Conservation (phyloP, 2,888 invertebrate species). For the Stenoptilia bipunctidactyla region DNA sequence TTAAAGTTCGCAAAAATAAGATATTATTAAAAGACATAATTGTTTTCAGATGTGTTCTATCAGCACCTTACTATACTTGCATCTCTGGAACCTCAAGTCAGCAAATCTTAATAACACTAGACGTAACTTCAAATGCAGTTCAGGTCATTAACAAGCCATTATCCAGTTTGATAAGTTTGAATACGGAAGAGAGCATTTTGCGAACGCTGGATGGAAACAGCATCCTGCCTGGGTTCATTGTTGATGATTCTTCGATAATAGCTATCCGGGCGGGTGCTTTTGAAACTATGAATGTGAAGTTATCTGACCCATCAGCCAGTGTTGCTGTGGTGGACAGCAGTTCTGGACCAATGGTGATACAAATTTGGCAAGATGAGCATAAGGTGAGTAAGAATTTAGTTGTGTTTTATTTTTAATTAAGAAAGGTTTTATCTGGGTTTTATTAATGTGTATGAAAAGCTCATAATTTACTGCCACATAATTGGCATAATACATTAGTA, state of each 20-base stretch:
- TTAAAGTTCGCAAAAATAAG: too few relatives aligned
- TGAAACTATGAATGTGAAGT: slow-evolving; percentile 25
- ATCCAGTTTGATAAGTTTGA: slow-evolving; percentile 27
- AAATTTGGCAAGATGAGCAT: slow-evolving; percentile 39
- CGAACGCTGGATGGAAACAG: slow-evolving; percentile 38
- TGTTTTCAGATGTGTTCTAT: slow-evolving; percentile 71
- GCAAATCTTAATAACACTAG: slow-evolving; percentile 72
- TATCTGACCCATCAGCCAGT: slow-evolving; percentile 36
- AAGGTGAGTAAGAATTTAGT: too few relatives aligned
- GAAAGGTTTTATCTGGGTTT: too few relatives aligned
- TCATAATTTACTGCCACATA: too few relatives aligned
- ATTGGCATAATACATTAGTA: too few relatives aligned
- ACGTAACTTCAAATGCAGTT: slow-evolving; percentile 68
- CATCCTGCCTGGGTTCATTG: slow-evolving; percentile 40
- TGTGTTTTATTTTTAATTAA: too few relatives aligned
- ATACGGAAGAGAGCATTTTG: slow-evolving; percentile 26
- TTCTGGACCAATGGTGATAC: slow-evolving; percentile 38
- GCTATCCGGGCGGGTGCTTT: slow-evolving; percentile 42
- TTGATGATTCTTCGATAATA: slow-evolving; percentile 45
- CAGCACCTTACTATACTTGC: slow-evolving; percentile 76
- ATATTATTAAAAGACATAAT: too few relatives aligned
- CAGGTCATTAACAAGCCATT: slow-evolving; percentile 61
- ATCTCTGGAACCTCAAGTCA: slow-evolving; percentile 56
- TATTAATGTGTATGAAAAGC: too few relatives aligned
- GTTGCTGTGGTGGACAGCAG: slow-evolving; percentile 39